Evolutionary conservation across 2,797 vertebrate species (phyloP).

Genomic region (Calcarius lapponicus): DNA sequence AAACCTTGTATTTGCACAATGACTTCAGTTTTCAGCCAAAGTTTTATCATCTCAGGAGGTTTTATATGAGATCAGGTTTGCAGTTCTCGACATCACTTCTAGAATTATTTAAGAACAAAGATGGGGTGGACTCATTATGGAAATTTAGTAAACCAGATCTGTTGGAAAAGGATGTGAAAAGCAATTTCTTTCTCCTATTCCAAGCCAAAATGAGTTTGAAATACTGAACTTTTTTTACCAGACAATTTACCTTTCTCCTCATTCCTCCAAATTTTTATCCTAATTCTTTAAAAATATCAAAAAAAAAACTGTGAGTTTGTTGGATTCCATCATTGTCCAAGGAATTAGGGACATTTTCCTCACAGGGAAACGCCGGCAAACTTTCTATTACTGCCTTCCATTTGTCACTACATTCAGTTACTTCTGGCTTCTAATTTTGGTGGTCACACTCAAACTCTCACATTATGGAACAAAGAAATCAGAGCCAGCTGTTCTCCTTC

Average conservation of each 20-base stretch:
- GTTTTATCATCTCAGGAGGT: not conserved
- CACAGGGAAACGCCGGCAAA: not conserved
- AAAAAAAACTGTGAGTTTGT: not conserved
- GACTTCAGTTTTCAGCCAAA: not conserved
- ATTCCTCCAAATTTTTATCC: not conserved
- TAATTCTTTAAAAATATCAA: not conserved
- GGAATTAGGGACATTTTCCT: not conserved
- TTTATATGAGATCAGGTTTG: not conserved
- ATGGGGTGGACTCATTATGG: not conserved
- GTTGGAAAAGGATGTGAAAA: not conserved
- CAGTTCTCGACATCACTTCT: not conserved
- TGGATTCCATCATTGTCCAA: not conserved
- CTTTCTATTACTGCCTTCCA: not conserved
- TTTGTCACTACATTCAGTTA: not conserved
- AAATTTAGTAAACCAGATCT: not conserved
- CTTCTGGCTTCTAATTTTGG: not conserved
- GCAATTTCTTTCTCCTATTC: not conserved
- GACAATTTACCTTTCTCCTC: not conserved
- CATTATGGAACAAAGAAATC: not conserved
- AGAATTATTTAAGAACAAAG: not conserved
- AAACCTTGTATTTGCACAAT: not conserved
- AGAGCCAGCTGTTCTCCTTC: not conserved
- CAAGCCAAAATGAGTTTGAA: not conserved
- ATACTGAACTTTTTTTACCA: not conserved
- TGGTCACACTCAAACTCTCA: not conserved